A percentile compares a stretch with the other conserved stretches of the same genome.
Conservation (phyloP, 1,140 invertebrate species). For the Nixonia krombeini region DNA sequence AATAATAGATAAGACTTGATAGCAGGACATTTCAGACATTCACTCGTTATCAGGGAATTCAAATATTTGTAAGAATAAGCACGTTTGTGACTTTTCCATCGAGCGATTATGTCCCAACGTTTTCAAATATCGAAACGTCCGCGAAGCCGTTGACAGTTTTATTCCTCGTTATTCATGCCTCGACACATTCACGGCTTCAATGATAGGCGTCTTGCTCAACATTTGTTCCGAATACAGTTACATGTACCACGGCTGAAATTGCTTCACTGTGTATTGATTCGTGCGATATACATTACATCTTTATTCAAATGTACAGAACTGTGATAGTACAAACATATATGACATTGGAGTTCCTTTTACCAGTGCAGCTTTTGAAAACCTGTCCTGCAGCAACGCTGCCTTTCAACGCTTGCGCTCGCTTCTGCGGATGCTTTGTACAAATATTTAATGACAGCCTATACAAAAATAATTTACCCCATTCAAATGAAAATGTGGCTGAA, state of each 20-base stretch:
- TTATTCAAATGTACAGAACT: slow-evolving; percentile 4
- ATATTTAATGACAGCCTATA: neutral
- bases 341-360: slow-evolving; percentile 19
- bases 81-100: too few species aligned
- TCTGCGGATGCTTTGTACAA: neutral
- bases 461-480: neutral
- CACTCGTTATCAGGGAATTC: too few species aligned
- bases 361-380: slow-evolving; percentile 17
- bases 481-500: neutral
- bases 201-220: neutral
- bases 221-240: neutral
- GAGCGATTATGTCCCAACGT: too few species aligned
- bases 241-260: neutral
- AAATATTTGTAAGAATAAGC: too few species aligned
- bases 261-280: slow-evolving; percentile 7
- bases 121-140: too few species aligned
- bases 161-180: too few species aligned
- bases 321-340: slow-evolving; percentile 3
- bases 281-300: slow-evolving; percentile 8
- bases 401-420: neutral
- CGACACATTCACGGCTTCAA: neutral
- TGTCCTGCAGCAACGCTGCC: slow-evolving; percentile 10
- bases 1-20: too few species aligned
- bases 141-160: too few species aligned
- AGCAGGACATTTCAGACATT: too few species aligned